A percentile compares a stretch with the other conserved stretches of the same genome.
phyloP scores from a whole-genome alignment of 1,140 invertebrate genomes.

The Amyelois transitella region DNA sequence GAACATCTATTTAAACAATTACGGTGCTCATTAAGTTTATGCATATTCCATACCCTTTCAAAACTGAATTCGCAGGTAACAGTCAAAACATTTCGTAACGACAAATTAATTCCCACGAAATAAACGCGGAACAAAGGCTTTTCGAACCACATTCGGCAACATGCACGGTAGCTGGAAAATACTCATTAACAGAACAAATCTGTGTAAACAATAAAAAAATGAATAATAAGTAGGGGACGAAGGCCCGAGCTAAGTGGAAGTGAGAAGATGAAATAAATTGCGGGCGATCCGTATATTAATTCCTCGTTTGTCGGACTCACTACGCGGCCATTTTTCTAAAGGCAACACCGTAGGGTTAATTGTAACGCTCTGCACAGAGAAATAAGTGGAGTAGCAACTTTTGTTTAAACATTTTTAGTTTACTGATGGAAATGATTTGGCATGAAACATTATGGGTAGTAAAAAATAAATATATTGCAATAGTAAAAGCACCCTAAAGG shows the following conservation, averaged over 20 bases:
- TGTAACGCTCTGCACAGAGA: conserved; percentile 38
- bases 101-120: conserved; percentile 13
- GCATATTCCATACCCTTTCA: too few species aligned
- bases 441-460: too few species aligned
- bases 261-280: conserved; percentile 55
- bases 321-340: conserved; percentile 49
- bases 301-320: conserved; percentile 55
- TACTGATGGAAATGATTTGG: not conserved
- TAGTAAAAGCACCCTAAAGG: not conserved
- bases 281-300: conserved; percentile 56
- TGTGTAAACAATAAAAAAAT: conserved; percentile 53
- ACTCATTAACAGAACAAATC: conserved; percentile 38
- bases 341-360: conserved; percentile 47
- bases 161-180: conserved; percentile 11
- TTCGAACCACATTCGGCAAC: not conserved
- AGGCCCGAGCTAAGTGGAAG: conserved; percentile 55
- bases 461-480: not conserved
- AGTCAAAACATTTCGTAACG: conserved; percentile 1
- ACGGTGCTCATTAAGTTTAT: too few species aligned
- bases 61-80: too few species aligned
- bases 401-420: not conserved
- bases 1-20: too few species aligned
- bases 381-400: conserved; percentile 25
- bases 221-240: conserved; percentile 50
- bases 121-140: conserved; percentile 3